Percentiles rank a stretch among this genome's conserved stretches.
Conservation (phyloP, 2,113 vertebrate species). For the Zonotrichia leucophrys region DNA sequence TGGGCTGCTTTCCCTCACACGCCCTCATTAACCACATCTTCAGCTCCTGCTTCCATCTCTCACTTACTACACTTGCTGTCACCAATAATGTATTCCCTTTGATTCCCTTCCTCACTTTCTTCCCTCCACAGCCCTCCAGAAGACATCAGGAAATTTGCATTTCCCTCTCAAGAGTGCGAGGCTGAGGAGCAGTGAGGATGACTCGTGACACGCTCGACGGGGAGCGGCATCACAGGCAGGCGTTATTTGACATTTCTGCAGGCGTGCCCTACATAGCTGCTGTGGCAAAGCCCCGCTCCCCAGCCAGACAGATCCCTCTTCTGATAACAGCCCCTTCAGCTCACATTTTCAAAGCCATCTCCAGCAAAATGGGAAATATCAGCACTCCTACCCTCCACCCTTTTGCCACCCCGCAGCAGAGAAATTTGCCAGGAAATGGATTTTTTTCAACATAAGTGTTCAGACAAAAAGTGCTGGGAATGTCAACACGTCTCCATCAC, state of each 20-base stretch:
- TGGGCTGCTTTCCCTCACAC: background rate
- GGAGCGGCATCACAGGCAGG: background rate
- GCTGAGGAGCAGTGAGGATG: background rate
- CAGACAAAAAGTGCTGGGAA: background rate
- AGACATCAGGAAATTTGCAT: slow-evolving; percentile 27
- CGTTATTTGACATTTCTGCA: background rate
- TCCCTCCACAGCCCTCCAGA: background rate
- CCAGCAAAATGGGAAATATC: background rate
- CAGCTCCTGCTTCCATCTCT: background rate
- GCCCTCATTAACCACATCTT: slow-evolving; percentile 26
- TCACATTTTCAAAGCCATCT: background rate
- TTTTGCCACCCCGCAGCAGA: background rate
- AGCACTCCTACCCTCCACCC: background rate
- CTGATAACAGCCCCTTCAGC: background rate
- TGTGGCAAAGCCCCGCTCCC: background rate
- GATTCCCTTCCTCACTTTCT: slow-evolving; percentile 23
- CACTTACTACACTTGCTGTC: background rate
- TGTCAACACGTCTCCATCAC: background rate
- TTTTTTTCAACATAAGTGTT: background rate
- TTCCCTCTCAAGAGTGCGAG: background rate
- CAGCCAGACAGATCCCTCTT: background rate
- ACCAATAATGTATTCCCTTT: slow-evolving; percentile 44
- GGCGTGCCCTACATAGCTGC: background rate
- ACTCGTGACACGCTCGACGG: background rate
- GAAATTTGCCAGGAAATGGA: background rate